Conservation (phyloP, 2,888 invertebrate genomes). For the Dolomedes plantarius region DNA sequence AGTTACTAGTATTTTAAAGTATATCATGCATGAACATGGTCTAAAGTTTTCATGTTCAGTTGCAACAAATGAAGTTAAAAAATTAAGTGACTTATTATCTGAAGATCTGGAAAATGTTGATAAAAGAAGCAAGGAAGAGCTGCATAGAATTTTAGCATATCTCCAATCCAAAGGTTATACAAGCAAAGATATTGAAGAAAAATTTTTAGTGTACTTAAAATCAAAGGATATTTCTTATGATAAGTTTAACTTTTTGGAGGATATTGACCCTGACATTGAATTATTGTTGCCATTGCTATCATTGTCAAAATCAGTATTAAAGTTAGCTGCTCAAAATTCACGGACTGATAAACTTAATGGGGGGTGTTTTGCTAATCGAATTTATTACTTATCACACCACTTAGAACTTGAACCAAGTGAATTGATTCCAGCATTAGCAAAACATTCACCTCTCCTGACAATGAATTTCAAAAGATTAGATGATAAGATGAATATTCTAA, state of each 20-base stretch:
- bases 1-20: too few species aligned
- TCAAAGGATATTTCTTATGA: neutral
- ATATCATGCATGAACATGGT: too few species aligned
- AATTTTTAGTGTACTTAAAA: conserved; percentile 18
- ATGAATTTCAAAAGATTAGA: conserved; percentile 45
- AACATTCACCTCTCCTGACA: conserved; percentile 49
- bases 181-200: conserved; percentile 27
- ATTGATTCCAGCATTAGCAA: conserved; percentile 29
- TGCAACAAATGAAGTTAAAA: neutral
- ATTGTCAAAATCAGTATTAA: neutral
- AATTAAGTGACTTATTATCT: conserved; percentile 12
- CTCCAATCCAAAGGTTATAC: conserved; percentile 29
- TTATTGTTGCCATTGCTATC: conserved; percentile 34
- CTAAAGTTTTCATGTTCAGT: neutral
- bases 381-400: conserved; percentile 40
- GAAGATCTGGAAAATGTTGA: conserved; percentile 1
- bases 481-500: conserved; percentile 47
- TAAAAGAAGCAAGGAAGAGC: too few species aligned
- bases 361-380: conserved; percentile 32
- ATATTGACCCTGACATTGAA: conserved; percentile 26
- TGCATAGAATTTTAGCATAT: conserved; percentile 29
- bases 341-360: conserved; percentile 22
- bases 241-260: conserved; percentile 10
- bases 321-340: conserved; percentile 14
- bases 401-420: conserved; percentile 17